Conservation (phyloP, 2,797 vertebrate genomes). For the Australoheros facetus region DNA sequence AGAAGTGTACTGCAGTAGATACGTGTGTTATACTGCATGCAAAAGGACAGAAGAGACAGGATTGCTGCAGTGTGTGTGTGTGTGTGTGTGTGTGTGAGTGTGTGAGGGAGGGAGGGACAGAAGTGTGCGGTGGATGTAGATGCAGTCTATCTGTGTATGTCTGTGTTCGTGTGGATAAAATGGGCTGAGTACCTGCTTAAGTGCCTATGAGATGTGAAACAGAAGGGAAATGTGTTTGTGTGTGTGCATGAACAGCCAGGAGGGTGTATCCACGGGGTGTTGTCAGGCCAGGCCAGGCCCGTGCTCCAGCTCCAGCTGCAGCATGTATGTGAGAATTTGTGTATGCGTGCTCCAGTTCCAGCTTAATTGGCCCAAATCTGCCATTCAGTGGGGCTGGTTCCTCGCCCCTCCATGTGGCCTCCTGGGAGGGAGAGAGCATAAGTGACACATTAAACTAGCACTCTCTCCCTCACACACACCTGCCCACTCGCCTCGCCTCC, state of each 20-base stretch:
- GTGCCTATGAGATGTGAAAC: conserved; percentile 39
- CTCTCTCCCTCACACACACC: conserved; percentile 1
- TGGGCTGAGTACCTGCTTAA: conserved; percentile 36
- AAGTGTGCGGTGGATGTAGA: conserved; percentile 8
- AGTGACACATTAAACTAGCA: conserved; percentile 56
- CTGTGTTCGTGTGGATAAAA: conserved; percentile 22
- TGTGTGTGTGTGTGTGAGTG: conserved; percentile 9
- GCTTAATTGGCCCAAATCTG: conserved; percentile 81
- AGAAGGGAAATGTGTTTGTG: conserved; percentile 20
- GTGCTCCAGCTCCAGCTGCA: background rate
- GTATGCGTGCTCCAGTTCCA: conserved; percentile 38
- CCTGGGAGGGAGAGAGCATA: conserved; percentile 42
- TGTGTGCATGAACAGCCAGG: conserved; percentile 3
- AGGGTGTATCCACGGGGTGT: conserved; percentile 40
- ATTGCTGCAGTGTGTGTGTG: conserved; percentile 24
- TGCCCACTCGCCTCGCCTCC: conserved; percentile 21
- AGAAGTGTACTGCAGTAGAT: conserved; percentile 24
- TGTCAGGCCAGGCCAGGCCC: conserved; percentile 25
- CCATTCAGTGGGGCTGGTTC: conserved; percentile 59
- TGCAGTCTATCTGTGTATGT: conserved; percentile 4
- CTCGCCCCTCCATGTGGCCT: conserved; percentile 47
- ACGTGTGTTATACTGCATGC: background rate
- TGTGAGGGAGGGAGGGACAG: background rate
- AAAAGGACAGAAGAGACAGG: background rate
- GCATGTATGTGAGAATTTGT: background rate